Conservation (phyloP, 2,797 vertebrate species). For the Ctenopoma multispine region DNA sequence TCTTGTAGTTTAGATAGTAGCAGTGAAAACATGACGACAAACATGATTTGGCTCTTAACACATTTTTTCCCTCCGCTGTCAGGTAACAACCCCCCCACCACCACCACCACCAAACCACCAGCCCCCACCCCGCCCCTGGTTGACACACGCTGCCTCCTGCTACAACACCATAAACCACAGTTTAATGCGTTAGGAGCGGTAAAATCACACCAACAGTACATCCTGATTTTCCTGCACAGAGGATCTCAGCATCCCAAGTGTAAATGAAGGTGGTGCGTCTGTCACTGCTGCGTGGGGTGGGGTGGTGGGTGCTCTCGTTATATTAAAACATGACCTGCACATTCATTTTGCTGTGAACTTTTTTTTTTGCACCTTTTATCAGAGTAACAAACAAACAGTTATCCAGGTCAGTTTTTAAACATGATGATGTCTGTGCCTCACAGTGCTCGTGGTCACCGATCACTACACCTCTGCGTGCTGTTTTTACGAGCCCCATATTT, state of each 20-base stretch:
- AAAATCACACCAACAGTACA: constrained; percentile 36
- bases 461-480: too few species aligned
- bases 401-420: too few species aligned
- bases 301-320: constrained; percentile 16
- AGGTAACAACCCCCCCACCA: not conserved
- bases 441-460: too few species aligned
- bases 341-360: too few species aligned
- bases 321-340: too few species aligned
- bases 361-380: too few species aligned
- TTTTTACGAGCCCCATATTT: too few species aligned
- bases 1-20: constrained; percentile 52
- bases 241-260: constrained; percentile 10
- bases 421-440: too few species aligned
- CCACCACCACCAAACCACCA: too few species aligned
- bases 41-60: constrained; percentile 74
- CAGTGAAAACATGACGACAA: constrained; percentile 62
- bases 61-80: constrained; percentile 7
- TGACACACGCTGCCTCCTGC: constrained; percentile 17
- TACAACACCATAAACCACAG: constrained; percentile 3
- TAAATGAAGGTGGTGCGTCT: constrained; percentile 40
- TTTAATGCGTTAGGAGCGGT: constrained; percentile 1
- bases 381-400: too few species aligned
- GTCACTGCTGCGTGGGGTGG: constrained; percentile 13
- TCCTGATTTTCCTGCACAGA: constrained; percentile 30
- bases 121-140: too few species aligned